Evolutionary conservation across 2,113 vertebrate species (phyloP).

Genomic region (Pristiophorus japonicus): DNA sequence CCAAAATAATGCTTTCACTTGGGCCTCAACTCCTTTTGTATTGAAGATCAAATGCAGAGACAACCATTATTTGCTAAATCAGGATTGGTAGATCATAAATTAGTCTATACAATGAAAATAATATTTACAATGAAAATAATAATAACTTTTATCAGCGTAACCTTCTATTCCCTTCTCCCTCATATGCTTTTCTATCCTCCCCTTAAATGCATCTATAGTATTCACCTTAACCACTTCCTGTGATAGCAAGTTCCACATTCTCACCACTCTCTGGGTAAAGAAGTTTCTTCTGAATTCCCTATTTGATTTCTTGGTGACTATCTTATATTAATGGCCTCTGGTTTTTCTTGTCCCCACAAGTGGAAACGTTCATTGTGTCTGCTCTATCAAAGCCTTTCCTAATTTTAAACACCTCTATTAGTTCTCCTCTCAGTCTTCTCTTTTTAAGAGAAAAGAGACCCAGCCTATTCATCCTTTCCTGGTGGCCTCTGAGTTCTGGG

Average conservation of each 20-base stretch:
- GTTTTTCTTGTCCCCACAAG: not conserved
- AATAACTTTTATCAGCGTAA: no score
- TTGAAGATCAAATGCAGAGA: no score
- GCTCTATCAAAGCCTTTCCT: not conserved
- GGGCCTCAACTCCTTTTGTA: no score
- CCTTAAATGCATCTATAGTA: not conserved
- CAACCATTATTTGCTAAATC: no score
- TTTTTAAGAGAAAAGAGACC: no score
- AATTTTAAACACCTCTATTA: not conserved
- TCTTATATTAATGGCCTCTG: not conserved
- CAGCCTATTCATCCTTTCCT: not conserved
- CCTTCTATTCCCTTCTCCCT: not conserved
- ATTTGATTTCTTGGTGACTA: not conserved
- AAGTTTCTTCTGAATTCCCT: no score
- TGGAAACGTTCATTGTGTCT: not conserved
- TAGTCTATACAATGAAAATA: no score
- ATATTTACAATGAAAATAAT: no score
- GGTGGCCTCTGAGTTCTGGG: not conserved
- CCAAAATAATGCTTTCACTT: no score
- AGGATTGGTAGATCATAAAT: no score
- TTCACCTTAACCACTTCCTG: not conserved
- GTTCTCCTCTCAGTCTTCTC: no score
- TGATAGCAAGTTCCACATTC: not conserved
- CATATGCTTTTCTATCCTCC: not conserved
- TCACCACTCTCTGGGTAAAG: no score